Percentiles rank a stretch among this genome's conserved stretches.
phyloP scores from a whole-genome alignment of 2,888 invertebrate species.

The Acronicta leporina region DNA sequence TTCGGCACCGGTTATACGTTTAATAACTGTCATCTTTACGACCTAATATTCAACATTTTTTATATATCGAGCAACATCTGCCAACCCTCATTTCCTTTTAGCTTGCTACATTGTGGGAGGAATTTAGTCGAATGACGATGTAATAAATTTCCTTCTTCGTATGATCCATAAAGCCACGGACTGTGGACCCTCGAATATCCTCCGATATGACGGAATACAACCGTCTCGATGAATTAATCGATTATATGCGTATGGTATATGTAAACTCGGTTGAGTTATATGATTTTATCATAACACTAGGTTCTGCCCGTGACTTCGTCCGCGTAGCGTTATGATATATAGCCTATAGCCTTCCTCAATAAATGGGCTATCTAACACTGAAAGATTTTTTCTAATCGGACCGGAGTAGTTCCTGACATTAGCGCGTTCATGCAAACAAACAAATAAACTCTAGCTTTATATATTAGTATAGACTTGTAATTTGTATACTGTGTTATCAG shows the following conservation, averaged over 20 bases:
- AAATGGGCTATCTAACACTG: no score
- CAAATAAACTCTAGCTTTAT: no score
- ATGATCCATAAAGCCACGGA: conserved; percentile 76
- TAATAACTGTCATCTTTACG: conserved; percentile 74
- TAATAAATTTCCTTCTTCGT: conserved; percentile 77
- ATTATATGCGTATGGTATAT: conserved; percentile 41
- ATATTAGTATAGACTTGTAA: no score
- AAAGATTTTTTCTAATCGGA: no score
- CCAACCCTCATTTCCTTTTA: conserved; percentile 75
- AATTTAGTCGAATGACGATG: conserved; percentile 79
- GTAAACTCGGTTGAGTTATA: neutral
- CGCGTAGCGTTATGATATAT: no score
- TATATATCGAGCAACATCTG: conserved; percentile 68
- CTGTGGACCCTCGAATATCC: conserved; percentile 49
- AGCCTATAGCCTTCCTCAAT: no score
- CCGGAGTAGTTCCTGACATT: no score
- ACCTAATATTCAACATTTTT: conserved; percentile 70
- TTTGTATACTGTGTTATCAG: no score
- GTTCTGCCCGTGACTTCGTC: no score
- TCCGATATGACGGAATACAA: conserved; percentile 62
- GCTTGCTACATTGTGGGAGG: conserved; percentile 71
- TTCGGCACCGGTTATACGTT: conserved; percentile 55
- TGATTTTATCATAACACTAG: neutral
- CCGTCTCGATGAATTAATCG: conserved; percentile 57
- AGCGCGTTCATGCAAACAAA: no score